These are phyloP conservation scores for Bombyx huttoni DNA, from an alignment of 2,888 invertebrate species.

Conservation along the genomic window DNA sequence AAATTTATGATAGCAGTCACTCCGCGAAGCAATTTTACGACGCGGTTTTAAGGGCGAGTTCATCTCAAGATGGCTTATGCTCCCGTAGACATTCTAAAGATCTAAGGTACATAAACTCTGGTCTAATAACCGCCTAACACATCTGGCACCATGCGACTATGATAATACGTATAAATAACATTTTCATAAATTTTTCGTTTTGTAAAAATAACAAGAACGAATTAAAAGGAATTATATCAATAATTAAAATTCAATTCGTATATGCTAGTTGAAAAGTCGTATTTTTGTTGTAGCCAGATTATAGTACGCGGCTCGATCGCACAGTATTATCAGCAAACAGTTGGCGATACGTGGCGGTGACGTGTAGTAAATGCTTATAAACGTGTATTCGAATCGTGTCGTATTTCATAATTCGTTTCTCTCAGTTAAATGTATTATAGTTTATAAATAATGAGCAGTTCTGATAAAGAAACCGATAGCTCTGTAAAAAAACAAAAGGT, in stretches of 20 bases:
- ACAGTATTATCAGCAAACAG: conserved; percentile 43
- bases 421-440: background rate
- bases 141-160: no score
- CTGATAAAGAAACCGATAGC: background rate
- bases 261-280: conserved; percentile 2
- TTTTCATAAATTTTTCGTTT: no score
- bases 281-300: conserved; percentile 25
- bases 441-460: background rate
- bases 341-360: conserved; percentile 61
- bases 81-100: no score
- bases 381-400: background rate
- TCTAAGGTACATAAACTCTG: no score
- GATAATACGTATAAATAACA: no score
- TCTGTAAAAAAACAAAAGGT: background rate
- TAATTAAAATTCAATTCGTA: background rate
- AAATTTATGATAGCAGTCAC: no score
- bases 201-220: no score
- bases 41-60: no score
- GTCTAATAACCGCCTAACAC: no score
- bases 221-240: background rate
- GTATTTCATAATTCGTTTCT: background rate
- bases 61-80: no score
- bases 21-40: no score
- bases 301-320: conserved; percentile 19
- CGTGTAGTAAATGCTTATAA: conserved; percentile 14